phyloP scores from a whole-genome alignment of 2,888 invertebrate species.

The Lamproptera curius region DNA sequence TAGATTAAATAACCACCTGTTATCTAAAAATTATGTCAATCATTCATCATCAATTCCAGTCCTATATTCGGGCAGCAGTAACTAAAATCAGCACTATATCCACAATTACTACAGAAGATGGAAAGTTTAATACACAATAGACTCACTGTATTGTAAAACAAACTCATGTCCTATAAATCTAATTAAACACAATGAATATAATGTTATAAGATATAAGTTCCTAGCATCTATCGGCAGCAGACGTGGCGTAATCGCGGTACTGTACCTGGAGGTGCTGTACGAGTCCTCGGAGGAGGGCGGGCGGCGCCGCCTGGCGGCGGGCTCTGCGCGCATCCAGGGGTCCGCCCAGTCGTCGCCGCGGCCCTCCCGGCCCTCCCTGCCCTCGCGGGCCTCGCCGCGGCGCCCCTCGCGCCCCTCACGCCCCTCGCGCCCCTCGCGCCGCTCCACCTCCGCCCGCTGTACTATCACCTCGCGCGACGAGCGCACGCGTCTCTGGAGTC shows the following conservation, averaged over 20 bases:
- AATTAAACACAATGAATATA: no score
- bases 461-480: conserved; percentile 86
- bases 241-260: background rate
- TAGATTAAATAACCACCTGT: no score
- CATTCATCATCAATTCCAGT: no score
- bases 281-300: conserved; percentile 67
- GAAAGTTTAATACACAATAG: no score
- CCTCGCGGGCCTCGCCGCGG: conserved; percentile 29
- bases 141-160: no score
- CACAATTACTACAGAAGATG: background rate
- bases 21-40: no score
- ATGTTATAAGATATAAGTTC: no score
- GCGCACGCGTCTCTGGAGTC: conserved; percentile 69
- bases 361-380: conserved; percentile 38
- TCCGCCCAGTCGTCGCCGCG: conserved; percentile 95
- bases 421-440: conserved; percentile 38
- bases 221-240: no score
- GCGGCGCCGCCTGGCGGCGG: conserved; percentile 61
- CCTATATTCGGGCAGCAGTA: no score
- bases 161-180: no score
- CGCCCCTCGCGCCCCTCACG: conserved; percentile 34
- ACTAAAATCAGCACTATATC: no score
- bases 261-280: conserved; percentile 69
- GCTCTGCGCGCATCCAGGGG: conserved; percentile 90
- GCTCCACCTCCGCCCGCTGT: conserved; percentile 78